Evolutionary conservation across 2,113 vertebrate species (phyloP).

Genomic region (Strix uralensis): DNA sequence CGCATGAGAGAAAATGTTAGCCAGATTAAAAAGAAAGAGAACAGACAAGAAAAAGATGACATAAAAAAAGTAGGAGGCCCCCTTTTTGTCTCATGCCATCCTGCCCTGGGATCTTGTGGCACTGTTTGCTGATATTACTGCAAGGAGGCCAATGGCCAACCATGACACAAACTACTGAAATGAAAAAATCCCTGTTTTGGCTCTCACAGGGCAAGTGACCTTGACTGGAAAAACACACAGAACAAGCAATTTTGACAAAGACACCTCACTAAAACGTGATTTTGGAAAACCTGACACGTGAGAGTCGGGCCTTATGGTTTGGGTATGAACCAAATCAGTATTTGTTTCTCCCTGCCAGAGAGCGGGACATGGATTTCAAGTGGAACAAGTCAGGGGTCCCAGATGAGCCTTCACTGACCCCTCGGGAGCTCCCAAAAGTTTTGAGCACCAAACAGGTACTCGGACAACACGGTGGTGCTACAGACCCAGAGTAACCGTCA

Average conservation of each 20-base stretch:
- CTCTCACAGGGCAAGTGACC: neutral
- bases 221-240: neutral
- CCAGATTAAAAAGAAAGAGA: neutral
- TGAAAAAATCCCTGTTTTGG: neutral
- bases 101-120: neutral
- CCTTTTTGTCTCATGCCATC: neutral
- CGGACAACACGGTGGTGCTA: neutral
- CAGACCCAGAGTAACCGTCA: neutral
- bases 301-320: neutral
- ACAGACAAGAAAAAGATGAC: neutral
- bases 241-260: neutral
- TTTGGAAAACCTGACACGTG: neutral
- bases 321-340: neutral
- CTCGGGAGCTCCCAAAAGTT: neutral
- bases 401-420: neutral
- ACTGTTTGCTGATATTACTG: neutral
- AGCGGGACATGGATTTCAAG: neutral
- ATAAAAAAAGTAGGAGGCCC: neutral
- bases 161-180: neutral
- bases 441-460: neutral
- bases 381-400: neutral
- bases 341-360: neutral
- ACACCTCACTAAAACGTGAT: neutral
- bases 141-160: neutral
- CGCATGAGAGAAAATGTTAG: neutral